Percentiles rank a stretch among this genome's conserved stretches.
phyloP scores from a whole-genome alignment of 2,113 vertebrate species.

The Casuarius casuarius region DNA sequence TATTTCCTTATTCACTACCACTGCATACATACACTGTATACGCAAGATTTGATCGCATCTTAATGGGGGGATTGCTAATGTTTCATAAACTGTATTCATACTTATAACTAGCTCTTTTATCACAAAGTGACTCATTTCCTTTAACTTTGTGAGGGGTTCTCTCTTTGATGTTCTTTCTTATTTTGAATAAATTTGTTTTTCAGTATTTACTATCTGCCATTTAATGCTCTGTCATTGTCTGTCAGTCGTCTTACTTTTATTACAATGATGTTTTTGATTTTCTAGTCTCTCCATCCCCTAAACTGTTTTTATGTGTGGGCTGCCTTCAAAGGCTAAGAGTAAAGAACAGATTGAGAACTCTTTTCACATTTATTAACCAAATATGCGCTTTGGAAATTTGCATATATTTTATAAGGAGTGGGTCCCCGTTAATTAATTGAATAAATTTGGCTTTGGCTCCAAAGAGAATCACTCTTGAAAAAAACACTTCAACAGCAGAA shows the following conservation, averaged over 20 bases:
- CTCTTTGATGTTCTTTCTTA: constrained; percentile 67
- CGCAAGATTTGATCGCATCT: constrained; percentile 29
- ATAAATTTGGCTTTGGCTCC: background rate
- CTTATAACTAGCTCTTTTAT: constrained; percentile 61
- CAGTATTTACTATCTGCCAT: constrained; percentile 55
- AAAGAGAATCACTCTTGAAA: background rate
- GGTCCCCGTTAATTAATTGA: background rate
- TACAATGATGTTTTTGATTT: constrained; percentile 46
- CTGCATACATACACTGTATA: background rate
- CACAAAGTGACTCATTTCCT: constrained; percentile 46
- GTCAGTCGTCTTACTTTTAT: constrained; percentile 59
- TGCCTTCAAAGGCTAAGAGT: background rate
- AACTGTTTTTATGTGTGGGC: background rate
- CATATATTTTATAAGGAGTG: background rate
- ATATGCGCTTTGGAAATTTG: background rate
- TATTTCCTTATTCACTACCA: constrained; percentile 7
- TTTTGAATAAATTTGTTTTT: constrained; percentile 72
- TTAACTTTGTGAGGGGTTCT: constrained; percentile 58
- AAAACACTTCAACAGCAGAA: background rate
- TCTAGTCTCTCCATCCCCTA: background rate
- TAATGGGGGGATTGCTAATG: constrained; percentile 19
- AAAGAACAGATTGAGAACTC: background rate
- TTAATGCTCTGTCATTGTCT: constrained; percentile 60
- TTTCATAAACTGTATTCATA: constrained; percentile 61
- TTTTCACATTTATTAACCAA: background rate